These are phyloP conservation scores for Amniataba percoides DNA, from an alignment of 2,797 vertebrate genomes.

Conservation along the genomic window DNA sequence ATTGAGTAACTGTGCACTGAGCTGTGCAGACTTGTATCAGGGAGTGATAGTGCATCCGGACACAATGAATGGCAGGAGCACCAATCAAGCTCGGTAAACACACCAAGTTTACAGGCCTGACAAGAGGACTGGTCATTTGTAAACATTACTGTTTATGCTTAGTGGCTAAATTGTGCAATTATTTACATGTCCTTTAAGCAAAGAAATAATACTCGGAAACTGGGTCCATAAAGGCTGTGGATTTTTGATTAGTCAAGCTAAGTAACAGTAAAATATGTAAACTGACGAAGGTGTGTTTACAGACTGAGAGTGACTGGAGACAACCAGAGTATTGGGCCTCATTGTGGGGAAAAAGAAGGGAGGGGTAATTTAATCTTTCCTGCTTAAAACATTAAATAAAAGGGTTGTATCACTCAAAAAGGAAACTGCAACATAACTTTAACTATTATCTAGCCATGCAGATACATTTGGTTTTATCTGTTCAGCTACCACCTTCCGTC, in stretches of 20 bases:
- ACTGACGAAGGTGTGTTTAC: conserved; percentile 56
- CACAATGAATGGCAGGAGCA: not conserved
- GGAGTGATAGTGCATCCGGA: conserved; percentile 22
- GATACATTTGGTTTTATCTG: not conserved
- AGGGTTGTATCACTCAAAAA: not conserved
- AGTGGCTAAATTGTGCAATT: conserved; percentile 10
- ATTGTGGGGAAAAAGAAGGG: conserved; percentile 27
- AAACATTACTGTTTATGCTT: conserved; percentile 28
- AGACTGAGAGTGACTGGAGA: conserved; percentile 18
- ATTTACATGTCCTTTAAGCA: conserved; percentile 42
- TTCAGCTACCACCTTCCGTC: not conserved
- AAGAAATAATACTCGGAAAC: not conserved
- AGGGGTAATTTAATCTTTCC: conserved; percentile 28
- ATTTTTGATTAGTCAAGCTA: conserved; percentile 20
- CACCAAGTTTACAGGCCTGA: conserved; percentile 9
- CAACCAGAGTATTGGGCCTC: not conserved
- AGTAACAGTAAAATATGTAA: conserved; percentile 55
- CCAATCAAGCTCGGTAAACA: conserved; percentile 2
- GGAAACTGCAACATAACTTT: not conserved
- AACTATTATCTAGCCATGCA: not conserved
- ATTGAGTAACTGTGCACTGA: conserved; percentile 52
- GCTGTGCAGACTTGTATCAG: conserved; percentile 52
- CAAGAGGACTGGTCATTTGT: conserved; percentile 9
- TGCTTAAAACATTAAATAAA: conserved; percentile 1
- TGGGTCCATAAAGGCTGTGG: not conserved